phyloP scores from a whole-genome alignment of 37 sponge, comb jelly and placozoan genomes.

The Dysidea cf. avara region DNA sequence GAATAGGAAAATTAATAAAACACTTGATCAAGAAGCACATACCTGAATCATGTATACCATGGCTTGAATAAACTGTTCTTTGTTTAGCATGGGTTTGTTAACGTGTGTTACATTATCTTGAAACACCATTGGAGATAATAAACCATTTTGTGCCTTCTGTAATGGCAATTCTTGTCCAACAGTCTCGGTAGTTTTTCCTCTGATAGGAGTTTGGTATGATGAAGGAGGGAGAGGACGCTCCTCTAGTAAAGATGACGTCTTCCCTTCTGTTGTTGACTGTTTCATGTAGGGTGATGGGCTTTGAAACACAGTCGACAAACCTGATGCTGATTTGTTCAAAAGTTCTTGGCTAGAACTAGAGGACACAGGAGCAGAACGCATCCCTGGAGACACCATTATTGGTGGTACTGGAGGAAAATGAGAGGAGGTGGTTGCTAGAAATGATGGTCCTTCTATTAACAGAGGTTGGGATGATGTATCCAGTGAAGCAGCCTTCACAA shows the following conservation, averaged over 20 bases:
- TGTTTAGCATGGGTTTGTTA: conserved; percentile 1
- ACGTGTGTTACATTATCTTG: too few relatives aligned
- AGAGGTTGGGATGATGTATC: conserved; percentile 6
- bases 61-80: conserved; percentile 51
- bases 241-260: too few relatives aligned
- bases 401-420: conserved; percentile 58
- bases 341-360: neutral
- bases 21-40: neutral
- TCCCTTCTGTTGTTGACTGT: too few relatives aligned
- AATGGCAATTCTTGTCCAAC: neutral
- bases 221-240: neutral
- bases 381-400: conserved; percentile 53
- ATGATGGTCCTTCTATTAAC: conserved; percentile 3
- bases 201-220: conserved; percentile 26
- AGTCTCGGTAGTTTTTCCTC: conserved; percentile 4
- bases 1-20: neutral
- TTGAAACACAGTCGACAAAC: too few relatives aligned
- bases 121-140: too few relatives aligned
- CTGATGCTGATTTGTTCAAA: too few relatives aligned
- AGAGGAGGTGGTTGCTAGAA: neutral
- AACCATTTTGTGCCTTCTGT: neutral
- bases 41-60: conserved; percentile 57
- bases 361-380: conserved; percentile 50
- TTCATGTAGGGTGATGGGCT: too few relatives aligned
- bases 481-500: neutral